phyloP scores from a whole-genome alignment of 37 sponge, comb jelly and placozoan species.

The Eunapius fragilis region DNA sequence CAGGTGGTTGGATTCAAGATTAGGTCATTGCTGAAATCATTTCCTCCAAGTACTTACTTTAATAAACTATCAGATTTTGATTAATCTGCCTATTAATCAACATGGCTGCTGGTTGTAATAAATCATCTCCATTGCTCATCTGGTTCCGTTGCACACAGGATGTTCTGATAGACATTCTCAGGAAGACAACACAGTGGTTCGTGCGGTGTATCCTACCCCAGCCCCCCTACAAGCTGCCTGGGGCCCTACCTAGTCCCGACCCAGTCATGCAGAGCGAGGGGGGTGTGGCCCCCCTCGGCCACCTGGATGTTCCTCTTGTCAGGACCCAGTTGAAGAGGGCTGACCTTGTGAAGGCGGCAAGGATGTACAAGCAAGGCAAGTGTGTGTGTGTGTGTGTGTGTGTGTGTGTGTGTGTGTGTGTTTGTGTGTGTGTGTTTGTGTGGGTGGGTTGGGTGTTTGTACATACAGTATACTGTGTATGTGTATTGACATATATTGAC shows the following conservation, averaged over 20 bases:
- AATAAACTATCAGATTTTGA: too few species aligned
- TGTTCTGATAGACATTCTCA: constrained; percentile 75
- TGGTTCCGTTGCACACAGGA: constrained; percentile 46
- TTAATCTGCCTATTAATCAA: too few species aligned
- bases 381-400: constrained; percentile 19
- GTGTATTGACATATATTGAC: neutral
- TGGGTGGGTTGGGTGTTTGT: constrained; percentile 4
- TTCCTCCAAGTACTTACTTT: too few species aligned
- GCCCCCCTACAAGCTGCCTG: constrained; percentile 71
- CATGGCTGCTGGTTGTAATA: neutral
- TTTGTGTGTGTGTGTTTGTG: constrained; percentile 43
- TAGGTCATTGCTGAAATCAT: too few species aligned
- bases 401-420: constrained; percentile 31
- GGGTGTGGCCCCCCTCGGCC: constrained; percentile 30
- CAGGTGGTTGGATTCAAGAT: too few species aligned
- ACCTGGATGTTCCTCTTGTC: constrained; percentile 91
- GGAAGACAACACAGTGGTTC: constrained; percentile 90
- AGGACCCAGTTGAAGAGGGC: constrained; percentile 80
- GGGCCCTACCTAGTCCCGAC: constrained; percentile 55
- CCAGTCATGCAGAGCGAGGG: constrained; percentile 13
- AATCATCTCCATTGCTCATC: too few species aligned
- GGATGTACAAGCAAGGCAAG: constrained; percentile 96
- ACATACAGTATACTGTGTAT: neutral
- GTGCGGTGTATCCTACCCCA: constrained; percentile 93
- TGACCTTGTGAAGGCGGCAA: constrained; percentile 88